Conservation (phyloP, 2,888 invertebrate genomes). For the Gryllus longicercus region DNA sequence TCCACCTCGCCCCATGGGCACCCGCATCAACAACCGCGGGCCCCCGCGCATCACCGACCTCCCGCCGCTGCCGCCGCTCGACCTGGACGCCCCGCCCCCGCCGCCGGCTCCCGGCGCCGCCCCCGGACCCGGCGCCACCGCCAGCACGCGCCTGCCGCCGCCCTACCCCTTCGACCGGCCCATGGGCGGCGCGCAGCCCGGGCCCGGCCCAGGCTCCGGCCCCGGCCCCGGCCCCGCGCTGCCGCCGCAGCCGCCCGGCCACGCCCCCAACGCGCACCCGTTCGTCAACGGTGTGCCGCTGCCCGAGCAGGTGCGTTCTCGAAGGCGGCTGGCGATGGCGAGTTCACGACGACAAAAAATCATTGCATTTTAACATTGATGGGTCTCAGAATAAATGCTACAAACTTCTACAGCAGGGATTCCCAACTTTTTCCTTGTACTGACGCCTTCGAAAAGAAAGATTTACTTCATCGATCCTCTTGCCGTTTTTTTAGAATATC, state of each 20-base stretch:
- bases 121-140: constrained; percentile 42
- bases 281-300: constrained; percentile 66
- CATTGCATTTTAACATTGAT: no score
- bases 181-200: constrained; percentile 41
- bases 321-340: no score
- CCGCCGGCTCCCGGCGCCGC: constrained; percentile 48
- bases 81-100: constrained; percentile 56
- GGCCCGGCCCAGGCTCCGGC: constrained; percentile 50
- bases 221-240: constrained; percentile 50
- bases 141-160: constrained; percentile 49
- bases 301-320: constrained; percentile 60
- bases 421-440: no score
- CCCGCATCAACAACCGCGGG: constrained; percentile 84
- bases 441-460: no score
- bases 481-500: no score
- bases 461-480: no score
- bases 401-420: no score
- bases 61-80: constrained; percentile 62
- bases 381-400: no score
- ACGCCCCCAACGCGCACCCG: constrained; percentile 51
- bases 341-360: no score
- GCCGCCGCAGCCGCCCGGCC: constrained; percentile 52
- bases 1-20: constrained; percentile 64
- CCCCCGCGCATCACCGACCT: constrained; percentile 81
- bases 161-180: constrained; percentile 68